Evolutionary conservation across 1,140 invertebrate species (phyloP).

Genomic region (Tribolium madens): DNA sequence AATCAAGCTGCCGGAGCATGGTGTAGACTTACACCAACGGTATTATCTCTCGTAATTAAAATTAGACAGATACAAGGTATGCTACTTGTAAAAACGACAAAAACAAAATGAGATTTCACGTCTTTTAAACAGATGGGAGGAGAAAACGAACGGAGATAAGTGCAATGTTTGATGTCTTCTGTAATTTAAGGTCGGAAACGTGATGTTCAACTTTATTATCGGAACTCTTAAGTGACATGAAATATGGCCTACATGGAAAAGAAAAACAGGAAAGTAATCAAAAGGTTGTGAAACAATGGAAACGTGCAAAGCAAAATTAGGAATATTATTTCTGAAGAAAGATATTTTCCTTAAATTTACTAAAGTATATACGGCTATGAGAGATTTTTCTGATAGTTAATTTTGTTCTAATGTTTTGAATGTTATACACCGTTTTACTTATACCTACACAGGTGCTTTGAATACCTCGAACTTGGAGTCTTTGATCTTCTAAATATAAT

Average conservation of each 20-base stretch:
- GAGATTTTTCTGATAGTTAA: too few relatives aligned
- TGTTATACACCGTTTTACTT: background rate
- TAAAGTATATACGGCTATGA: too few relatives aligned
- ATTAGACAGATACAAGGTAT: background rate
- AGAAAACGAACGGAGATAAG: background rate
- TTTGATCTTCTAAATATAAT: background rate
- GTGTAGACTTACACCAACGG: background rate
- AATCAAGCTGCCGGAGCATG: conserved; percentile 23
- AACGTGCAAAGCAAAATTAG: too few relatives aligned
- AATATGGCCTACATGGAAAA: too few relatives aligned
- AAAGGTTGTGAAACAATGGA: too few relatives aligned
- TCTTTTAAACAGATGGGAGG: conserved; percentile 5
- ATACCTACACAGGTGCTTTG: background rate
- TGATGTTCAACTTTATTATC: background rate
- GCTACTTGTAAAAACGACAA: background rate
- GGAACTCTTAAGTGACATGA: background rate
- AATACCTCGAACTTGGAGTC: background rate
- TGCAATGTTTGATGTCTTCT: background rate
- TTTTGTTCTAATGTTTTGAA: background rate
- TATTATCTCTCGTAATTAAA: conserved; percentile 10
- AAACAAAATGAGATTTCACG: background rate
- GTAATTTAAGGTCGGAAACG: background rate
- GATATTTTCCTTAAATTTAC: too few relatives aligned
- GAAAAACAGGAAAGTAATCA: too few relatives aligned
- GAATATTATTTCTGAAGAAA: too few relatives aligned